These are phyloP conservation scores for Catostylus mosaicus DNA, from an alignment of 30 jellyfish, hydroid and myxozoan species.

Conservation along the genomic window DNA sequence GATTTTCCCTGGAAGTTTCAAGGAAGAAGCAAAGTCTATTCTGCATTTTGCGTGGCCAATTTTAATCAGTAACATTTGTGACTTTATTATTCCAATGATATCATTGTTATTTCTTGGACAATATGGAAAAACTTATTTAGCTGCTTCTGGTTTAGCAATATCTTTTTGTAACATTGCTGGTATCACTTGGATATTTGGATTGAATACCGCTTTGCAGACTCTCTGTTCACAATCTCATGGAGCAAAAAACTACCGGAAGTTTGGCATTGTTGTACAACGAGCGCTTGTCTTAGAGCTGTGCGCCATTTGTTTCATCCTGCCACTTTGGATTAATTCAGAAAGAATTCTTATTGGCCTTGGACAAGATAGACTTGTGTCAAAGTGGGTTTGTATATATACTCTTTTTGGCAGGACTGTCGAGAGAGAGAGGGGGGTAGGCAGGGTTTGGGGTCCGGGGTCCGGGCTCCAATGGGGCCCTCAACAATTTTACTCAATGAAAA, in stretches of 20 bases:
- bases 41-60: constrained; percentile 56
- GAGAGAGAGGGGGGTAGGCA: too few species aligned
- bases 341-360: constrained; percentile 34
- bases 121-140: constrained; percentile 64
- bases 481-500: too few species aligned
- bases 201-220: constrained; percentile 67
- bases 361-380: constrained; percentile 54
- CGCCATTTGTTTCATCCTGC: constrained; percentile 20
- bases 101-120: constrained; percentile 67
- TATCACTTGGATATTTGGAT: constrained; percentile 36
- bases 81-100: constrained; percentile 40
- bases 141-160: constrained; percentile 75
- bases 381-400: constrained; percentile 57
- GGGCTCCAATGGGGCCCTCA: too few species aligned
- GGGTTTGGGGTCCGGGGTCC: too few species aligned
- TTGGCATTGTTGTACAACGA: constrained; percentile 64
- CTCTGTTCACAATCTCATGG: constrained; percentile 75
- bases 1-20: constrained; percentile 27
- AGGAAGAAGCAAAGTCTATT: constrained; percentile 43
- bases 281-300: constrained; percentile 46
- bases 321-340: constrained; percentile 64
- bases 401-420: too few species aligned
- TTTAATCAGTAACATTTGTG: constrained; percentile 39
- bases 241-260: constrained; percentile 55
- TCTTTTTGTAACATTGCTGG: constrained; percentile 65